Conservation (phyloP, 1,140 invertebrate genomes). For the Leptestheria dahalacensis region DNA sequence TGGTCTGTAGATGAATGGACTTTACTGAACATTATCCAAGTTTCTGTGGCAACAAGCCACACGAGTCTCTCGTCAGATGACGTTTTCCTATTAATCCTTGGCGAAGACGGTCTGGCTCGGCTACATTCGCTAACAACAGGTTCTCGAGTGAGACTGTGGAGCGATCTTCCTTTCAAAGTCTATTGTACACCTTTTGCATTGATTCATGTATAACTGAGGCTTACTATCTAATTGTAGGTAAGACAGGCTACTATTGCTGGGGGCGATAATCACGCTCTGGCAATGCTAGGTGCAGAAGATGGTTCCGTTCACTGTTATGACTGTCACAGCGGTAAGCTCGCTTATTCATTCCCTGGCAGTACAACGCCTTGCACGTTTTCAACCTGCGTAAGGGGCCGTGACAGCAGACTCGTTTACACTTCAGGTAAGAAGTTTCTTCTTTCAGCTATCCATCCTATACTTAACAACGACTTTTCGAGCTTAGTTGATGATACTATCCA, state of each 20-base stretch:
- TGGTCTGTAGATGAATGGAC: conserved; percentile 65
- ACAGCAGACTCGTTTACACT: conserved; percentile 53
- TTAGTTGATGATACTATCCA: conserved; percentile 61
- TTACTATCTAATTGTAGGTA: not conserved
- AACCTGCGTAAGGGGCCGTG: conserved; percentile 41
- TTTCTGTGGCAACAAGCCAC: conserved; percentile 46
- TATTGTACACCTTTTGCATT: not conserved
- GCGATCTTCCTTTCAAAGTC: conserved; percentile 1
- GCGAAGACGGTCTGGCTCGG: conserved; percentile 63
- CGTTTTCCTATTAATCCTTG: conserved; percentile 60
- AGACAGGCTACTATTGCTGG: not conserved
- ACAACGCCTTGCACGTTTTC: conserved; percentile 24
- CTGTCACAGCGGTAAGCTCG: conserved; percentile 53
- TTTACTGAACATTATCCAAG: conserved; percentile 53
- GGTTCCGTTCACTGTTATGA: conserved; percentile 61
- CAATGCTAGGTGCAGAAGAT: conserved; percentile 17
- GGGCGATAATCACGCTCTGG: not conserved
- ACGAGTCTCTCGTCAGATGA: conserved; percentile 64
- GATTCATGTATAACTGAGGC: no score
- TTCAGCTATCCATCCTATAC: no score
- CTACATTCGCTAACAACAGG: conserved; percentile 64
- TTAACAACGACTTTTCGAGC: no score
- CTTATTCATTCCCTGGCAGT: conserved; percentile 34
- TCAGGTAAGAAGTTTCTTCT: conserved; percentile 38
- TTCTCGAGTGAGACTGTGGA: conserved; percentile 28